phyloP scores from a whole-genome alignment of 2,797 vertebrate genomes.

The Intellagama lesueurii region DNA sequence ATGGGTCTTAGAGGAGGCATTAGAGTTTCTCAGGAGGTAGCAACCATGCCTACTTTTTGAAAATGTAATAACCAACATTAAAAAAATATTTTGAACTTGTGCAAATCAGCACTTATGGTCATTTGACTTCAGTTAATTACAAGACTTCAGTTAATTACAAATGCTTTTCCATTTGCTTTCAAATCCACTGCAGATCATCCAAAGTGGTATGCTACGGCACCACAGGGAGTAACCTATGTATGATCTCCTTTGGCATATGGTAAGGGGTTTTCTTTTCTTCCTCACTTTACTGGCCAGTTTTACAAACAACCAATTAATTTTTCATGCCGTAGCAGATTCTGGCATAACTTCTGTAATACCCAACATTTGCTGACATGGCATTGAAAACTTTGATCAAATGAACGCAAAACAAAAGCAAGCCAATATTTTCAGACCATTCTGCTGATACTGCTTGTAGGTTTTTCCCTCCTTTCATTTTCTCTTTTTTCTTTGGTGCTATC shows the following conservation, averaged over 20 bases:
- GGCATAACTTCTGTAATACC: neutral
- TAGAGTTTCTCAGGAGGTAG: constrained; percentile 54
- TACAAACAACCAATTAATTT: constrained; percentile 34
- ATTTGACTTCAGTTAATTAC: constrained; percentile 62
- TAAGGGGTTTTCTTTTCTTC: neutral
- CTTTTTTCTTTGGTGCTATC: neutral
- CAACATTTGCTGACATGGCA: neutral
- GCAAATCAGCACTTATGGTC: constrained; percentile 43
- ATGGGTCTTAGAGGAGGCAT: constrained; percentile 46
- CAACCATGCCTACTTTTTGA: constrained; percentile 60
- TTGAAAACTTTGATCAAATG: constrained; percentile 33
- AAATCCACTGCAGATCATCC: neutral
- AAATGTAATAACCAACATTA: constrained; percentile 58
- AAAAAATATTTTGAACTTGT: constrained; percentile 49
- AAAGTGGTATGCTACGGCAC: constrained; percentile 14
- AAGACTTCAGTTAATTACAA: constrained; percentile 24
- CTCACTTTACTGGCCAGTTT: constrained; percentile 21
- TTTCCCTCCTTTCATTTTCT: neutral
- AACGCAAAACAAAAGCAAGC: constrained; percentile 8
- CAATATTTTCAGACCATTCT: neutral
- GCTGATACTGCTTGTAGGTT: neutral
- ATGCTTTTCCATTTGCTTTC: constrained; percentile 24
- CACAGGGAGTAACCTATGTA: constrained; percentile 24
- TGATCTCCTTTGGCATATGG: constrained; percentile 28
- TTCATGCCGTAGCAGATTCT: constrained; percentile 35